Evolutionary conservation across 2,113 vertebrate genomes (phyloP), one percentile per base, ranked within the genome.

Genomic region (Pyrgilauda ruficollis): DNA sequence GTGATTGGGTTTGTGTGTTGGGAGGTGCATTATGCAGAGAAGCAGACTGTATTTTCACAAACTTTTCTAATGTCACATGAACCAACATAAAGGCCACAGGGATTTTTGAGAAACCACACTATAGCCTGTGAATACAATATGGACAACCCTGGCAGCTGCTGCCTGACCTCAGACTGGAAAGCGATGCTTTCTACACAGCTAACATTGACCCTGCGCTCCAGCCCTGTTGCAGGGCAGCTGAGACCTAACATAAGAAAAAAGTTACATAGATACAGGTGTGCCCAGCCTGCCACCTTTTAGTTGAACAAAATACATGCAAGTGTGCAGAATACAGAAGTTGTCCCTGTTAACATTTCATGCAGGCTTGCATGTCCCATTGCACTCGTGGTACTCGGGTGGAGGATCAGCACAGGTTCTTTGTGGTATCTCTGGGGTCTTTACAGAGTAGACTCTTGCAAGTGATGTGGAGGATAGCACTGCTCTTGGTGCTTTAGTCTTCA

Each of bases 341-440:
- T 58, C 28, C 9, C 46, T 5, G 14, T 53, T 52, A 81, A 56
- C 3, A 2, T 1, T 30, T 28, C 0, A 0, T 2, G 22, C 19
- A 50, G 13, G 28, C 19, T 77, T 33, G 20, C 11, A 21, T 4
- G 7, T 52, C 24, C 15, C 15, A 3, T 8, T 73, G n/a, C 4
- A 11, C 9, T 67, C 8, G 33, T 53, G 13, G 16, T 30, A 26
- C 44, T 46, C 2, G 1, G 3, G 16, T 31, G 50, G 43, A 58
- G 66, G 28, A n/a, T 19, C 37, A 66, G 31, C 10, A 58, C 0
- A 0, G 18, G 7, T 12, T 39, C 37, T 39, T 73, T 39, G 24
- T 43, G 22, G 18, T 28, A 10, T 59, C 30, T 80, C 43, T 24
- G 28, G 33, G 15, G 11, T 50, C 31, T 80, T 59, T 23, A 55